A percentile compares a stretch with the other conserved stretches of the same genome.
phyloP scores from a whole-genome alignment of 2,797 vertebrate species.

The Poeciliopsis paucimaculata region DNA sequence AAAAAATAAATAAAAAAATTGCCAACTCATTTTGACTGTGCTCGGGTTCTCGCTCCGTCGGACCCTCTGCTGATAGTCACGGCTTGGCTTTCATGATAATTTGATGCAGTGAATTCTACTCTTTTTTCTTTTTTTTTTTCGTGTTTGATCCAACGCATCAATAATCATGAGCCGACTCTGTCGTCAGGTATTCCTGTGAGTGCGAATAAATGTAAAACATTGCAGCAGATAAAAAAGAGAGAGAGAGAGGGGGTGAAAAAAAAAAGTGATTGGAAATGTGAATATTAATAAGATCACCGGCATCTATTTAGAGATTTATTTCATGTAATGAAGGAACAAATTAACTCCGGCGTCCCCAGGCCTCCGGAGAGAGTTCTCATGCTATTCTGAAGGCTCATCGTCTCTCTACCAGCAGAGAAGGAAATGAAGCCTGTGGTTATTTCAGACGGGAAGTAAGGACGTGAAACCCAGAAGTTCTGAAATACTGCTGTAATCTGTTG shows the following conservation, averaged over 20 bases:
- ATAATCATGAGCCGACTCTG: constrained; percentile 8
- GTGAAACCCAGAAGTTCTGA: constrained; percentile 34
- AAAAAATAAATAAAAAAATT: constrained; percentile 20
- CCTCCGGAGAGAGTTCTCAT: constrained; percentile 31
- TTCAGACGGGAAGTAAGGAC: constrained; percentile 35
- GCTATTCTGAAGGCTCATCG: constrained; percentile 41
- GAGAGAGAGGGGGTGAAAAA: not conserved
- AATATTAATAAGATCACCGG: constrained; percentile 35
- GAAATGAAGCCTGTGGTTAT: constrained; percentile 62
- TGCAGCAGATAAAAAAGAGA: not conserved
- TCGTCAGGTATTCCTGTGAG: not conserved
- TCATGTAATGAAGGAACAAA: constrained; percentile 48
- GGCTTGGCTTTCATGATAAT: constrained; percentile 14
- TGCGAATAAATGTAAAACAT: constrained; percentile 13
- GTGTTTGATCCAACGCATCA: not conserved
- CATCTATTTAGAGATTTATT: constrained; percentile 42
- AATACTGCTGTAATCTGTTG: constrained; percentile 18
- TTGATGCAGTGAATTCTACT: not conserved
- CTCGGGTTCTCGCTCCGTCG: not conserved
- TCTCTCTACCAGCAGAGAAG: constrained; percentile 48
- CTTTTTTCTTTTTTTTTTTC: not conserved
- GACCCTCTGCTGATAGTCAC: constrained; percentile 22
- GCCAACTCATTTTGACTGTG: constrained; percentile 27
- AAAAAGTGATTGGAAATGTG: constrained; percentile 21
- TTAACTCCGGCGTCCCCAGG: constrained; percentile 28